Percentiles rank a stretch among this genome's conserved stretches.
Evolutionary conservation across 2,113 vertebrate species (phyloP).

Genomic region (Marmota flaviventris): DNA sequence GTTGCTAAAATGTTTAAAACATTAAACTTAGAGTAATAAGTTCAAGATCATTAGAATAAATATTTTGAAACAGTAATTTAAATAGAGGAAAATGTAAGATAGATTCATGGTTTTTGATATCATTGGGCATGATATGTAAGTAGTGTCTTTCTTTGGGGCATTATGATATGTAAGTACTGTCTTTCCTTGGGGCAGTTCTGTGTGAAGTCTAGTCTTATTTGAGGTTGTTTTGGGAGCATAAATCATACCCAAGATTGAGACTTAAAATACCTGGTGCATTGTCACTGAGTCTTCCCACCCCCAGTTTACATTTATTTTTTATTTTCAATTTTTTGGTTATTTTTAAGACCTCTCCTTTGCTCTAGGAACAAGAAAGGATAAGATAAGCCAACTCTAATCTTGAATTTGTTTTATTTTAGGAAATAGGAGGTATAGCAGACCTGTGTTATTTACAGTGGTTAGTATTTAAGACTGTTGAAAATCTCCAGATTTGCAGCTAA

Average conservation of each 20-base stretch:
- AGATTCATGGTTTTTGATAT: neutral
- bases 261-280: neutral
- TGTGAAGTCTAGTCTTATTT: conserved; percentile 28
- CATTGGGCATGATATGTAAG: neutral
- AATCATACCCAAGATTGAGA: neutral
- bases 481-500: neutral
- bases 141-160: neutral
- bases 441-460: neutral
- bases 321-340: neutral
- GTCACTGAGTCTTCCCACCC: neutral
- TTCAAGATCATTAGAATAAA: neutral
- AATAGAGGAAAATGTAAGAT: neutral
- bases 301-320: neutral
- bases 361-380: conserved; percentile 8
- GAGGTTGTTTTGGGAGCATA: neutral
- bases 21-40: neutral
- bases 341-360: conserved; percentile 34
- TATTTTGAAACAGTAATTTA: conserved; percentile 53
- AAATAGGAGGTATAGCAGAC: neutral
- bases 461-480: conserved; percentile 50
- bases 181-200: neutral
- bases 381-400: conserved; percentile 16
- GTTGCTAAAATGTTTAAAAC: conserved; percentile 6
- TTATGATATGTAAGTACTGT: too few relatives aligned
- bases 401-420: conserved; percentile 47